These are phyloP conservation scores for Celastrina argiolus DNA, from an alignment of 2,888 invertebrate genomes.

Conservation along the genomic window DNA sequence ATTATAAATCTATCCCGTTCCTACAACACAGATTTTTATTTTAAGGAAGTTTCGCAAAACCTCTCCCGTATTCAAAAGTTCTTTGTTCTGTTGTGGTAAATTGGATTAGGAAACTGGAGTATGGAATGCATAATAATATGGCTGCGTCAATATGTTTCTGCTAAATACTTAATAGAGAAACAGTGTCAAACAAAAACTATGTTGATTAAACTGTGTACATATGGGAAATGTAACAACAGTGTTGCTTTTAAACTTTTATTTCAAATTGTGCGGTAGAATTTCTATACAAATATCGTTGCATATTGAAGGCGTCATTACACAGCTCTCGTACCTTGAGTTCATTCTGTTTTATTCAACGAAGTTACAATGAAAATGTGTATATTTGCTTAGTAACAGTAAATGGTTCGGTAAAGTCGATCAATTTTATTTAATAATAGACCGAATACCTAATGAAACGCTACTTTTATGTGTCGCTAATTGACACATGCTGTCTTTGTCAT, in stretches of 20 bases:
- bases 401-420: too few relatives aligned
- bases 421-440: too few relatives aligned
- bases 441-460: too few relatives aligned
- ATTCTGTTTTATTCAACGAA: not conserved
- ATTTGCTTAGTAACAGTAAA: not conserved
- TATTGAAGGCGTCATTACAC: not conserved
- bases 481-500: too few relatives aligned
- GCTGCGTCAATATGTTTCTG: slow-evolving; percentile 21
- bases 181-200: slow-evolving; percentile 7
- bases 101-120: slow-evolving; percentile 32
- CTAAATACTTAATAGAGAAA: slow-evolving; percentile 21
- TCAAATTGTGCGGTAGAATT: not conserved
- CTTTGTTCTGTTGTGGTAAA: slow-evolving; percentile 33
- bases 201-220: not conserved
- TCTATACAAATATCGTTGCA: not conserved
- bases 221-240: not conserved
- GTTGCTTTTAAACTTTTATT: not conserved
- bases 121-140: slow-evolving; percentile 30
- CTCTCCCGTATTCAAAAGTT: slow-evolving; percentile 21
- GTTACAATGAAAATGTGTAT: too few relatives aligned
- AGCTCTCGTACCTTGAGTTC: not conserved
- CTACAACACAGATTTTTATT: not conserved
- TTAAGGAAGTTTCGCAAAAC: slow-evolving; percentile 11
- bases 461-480: too few relatives aligned
- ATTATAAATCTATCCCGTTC: not conserved